Base-by-base conservation (phyloP, 2,888 invertebrate species). In the Brassicogethes aeneus region DNA sequence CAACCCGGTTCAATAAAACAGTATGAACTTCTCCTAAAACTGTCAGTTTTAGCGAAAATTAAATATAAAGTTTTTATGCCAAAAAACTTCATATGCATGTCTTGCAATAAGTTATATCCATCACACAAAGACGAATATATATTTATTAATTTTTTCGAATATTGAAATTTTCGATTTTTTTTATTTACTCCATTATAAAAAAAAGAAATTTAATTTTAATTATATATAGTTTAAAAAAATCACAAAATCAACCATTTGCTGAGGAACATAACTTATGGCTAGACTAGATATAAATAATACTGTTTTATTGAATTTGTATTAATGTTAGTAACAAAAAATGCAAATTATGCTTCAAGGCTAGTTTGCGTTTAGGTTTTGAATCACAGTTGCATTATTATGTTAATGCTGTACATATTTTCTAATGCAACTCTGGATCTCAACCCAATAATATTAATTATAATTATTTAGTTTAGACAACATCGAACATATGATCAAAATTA, bases 371-470 rank as follows among this genome's bases (percentile, higher is more conserved):
- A 17, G 66, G 59, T 64, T 58, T 56, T 64, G 66, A 64, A 65
- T 66, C 66, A 66, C 55, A 62, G 56, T 51, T 43, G 57, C 65
- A 64, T 66, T 66, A 47, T 48, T 41, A 46, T 48, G 45, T 37
- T 41, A 31, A 40, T 33, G 37, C 44, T 54, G 55, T 55, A 56
- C 41, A 56, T 54, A 56, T 36, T 43, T 42, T 17, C 46, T 51
- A 64, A 64, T 60, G 64, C 53, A 46, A 45, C 52, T 59, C 62
- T 64, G 64, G 62, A 61, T 61, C 62, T 56, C 48, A 45, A 59
- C 46, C 54, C 39, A 37, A 14, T 17, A 32, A n/a, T n/a, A n/a
- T n/a, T n/a, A n/a, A 38, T 23, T 23, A 23, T 23, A 7, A 23
- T 5, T 23, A 23, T 32, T 32, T 12, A 32, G 32, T 33, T 14